Evolutionary conservation across 2,113 vertebrate species (phyloP), one percentile per base, ranked within the genome.

Genomic region (Sturnus vulgaris): DNA sequence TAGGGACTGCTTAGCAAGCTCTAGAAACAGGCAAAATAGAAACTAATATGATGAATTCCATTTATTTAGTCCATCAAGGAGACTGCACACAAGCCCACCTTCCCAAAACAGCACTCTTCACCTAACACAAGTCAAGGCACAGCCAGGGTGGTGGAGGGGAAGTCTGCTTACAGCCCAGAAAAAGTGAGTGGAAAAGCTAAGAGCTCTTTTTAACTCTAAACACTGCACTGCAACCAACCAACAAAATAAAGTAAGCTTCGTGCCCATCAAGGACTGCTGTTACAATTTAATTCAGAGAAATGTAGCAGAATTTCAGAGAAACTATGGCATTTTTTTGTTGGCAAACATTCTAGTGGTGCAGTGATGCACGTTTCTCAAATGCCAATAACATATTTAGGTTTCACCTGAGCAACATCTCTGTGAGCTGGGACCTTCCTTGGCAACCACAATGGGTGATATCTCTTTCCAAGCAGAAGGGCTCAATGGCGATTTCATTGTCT

Each of bases 111-210:
- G 40, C 31, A 28, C 25, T 60, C n/a, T 28, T 50, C 59, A 31
- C 22, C 9, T 72, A 66, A 83, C 30, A 20, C 11, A 1, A 40
- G 31, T 19, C 42, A 49, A 80, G 53, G 49, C 12, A 57, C 13
- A 40, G 59, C 16, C 46, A 9, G 35, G 15, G 18, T 0, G 0
- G 5, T 3, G 6, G 18, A 11, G 10, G 31, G 5, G 5, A 86
- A 39, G 10, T 47, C 52, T 28, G 25, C 46, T 73, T 69, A 55
- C n/a, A 15, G 33, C 47, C 18, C 30, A 44, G 47, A 15, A 68
- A 83, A 42, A 61, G 19, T 1, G 9, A 83, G 4, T 18, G 31
- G 30, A 78, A 68, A 75, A 79, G 4, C 35, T 53, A 44, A 84
- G 72, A 89, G 52, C 10, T 56, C 13, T 59, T 86, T 81, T 70